Percentiles rank a stretch among this genome's conserved stretches.
phyloP scores from a whole-genome alignment of 2,113 vertebrate species.

The Heterocephalus glaber region DNA sequence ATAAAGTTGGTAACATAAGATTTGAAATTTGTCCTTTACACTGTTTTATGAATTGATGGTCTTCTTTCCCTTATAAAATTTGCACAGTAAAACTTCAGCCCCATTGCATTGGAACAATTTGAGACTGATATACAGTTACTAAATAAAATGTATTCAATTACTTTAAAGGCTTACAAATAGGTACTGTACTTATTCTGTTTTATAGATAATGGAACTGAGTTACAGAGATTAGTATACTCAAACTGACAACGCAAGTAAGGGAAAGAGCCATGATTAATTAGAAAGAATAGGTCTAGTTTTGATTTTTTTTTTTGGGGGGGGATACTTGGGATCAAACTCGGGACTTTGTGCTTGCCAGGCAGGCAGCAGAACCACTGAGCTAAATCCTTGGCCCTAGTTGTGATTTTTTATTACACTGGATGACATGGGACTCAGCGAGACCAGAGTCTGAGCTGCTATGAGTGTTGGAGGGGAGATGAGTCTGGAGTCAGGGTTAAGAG shows the following conservation, averaged over 20 bases:
- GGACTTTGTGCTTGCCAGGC: too few relatives aligned
- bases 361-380: too few relatives aligned
- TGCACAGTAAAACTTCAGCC: not conserved
- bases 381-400: too few relatives aligned
- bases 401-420: not conserved
- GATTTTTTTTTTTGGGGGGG: not conserved
- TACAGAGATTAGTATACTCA: not conserved
- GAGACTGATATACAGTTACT: not conserved
- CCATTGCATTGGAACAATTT: not conserved
- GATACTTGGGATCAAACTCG: too few relatives aligned
- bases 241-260: not conserved
- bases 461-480: rapidly evolving
- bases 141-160: not conserved
- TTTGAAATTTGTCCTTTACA: conserved; percentile 58
- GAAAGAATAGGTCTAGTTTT: not conserved
- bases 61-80: conserved; percentile 45
- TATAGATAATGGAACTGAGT: not conserved
- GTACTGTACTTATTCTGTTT: not conserved
- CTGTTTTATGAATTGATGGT: not conserved
- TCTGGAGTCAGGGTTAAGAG: not conserved
- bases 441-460: not conserved
- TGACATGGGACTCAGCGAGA: not conserved
- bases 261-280: not conserved
- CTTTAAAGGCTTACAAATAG: not conserved
- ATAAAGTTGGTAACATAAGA: conserved; percentile 53